A percentile compares a stretch with the other conserved stretches of the same genome.
phyloP scores from a whole-genome alignment of 2,113 vertebrate species.

The Paralichthys olivaceus region DNA sequence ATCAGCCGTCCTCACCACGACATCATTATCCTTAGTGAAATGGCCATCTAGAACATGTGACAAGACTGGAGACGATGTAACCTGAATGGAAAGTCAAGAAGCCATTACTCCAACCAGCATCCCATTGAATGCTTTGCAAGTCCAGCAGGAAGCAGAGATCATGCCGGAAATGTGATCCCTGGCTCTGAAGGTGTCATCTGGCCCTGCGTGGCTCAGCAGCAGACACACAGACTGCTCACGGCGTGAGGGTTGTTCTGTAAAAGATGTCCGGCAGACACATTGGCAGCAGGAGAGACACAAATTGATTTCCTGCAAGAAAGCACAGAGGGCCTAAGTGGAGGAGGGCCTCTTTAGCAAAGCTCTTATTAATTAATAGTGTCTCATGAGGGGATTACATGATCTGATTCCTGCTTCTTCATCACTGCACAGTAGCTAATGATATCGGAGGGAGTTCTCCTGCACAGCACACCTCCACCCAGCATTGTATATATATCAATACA shows the following conservation, averaged over 20 bases:
- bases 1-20: background rate
- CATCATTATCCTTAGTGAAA: background rate
- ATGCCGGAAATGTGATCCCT: slow-evolving; percentile 60
- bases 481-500: slow-evolving; percentile 42
- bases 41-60: background rate
- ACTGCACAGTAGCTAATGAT: slow-evolving; percentile 77
- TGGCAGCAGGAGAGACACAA: slow-evolving; percentile 74
- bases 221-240: slow-evolving; percentile 69
- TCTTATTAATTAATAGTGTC: slow-evolving; percentile 86
- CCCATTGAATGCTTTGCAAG: slow-evolving; percentile 10
- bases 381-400: slow-evolving; percentile 77
- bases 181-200: slow-evolving; percentile 69
- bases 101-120: background rate
- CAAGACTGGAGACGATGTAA: background rate
- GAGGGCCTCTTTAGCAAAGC: slow-evolving; percentile 78
- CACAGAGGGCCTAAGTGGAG: slow-evolving; percentile 73
- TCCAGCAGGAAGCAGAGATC: slow-evolving; percentile 52
- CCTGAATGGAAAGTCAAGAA: background rate
- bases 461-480: slow-evolving; percentile 42
- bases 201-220: slow-evolving; percentile 49
- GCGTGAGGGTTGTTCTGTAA: slow-evolving; percentile 69
- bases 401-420: slow-evolving; percentile 76
- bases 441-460: slow-evolving; percentile 76
- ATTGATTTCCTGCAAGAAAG: slow-evolving; percentile 83
- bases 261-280: slow-evolving; percentile 77